Percentiles rank a stretch among this genome's conserved stretches.
These are phyloP conservation scores for Megalopta genalis DNA, from an alignment of 1,140 invertebrate genomes.

Conservation along the genomic window DNA sequence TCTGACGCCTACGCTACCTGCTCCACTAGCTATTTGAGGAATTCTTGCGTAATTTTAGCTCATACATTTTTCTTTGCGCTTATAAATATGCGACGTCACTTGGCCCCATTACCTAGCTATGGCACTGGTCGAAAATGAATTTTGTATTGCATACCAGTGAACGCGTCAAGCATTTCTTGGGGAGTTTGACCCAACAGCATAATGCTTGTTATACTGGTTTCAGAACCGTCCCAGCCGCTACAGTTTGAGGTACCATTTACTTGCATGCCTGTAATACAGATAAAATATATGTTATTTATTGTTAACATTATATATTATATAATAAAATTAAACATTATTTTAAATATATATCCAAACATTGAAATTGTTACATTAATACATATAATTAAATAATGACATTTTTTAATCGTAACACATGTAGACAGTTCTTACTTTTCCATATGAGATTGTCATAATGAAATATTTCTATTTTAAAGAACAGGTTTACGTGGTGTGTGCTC, in stretches of 20 bases:
- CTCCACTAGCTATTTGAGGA: slow-evolving; percentile 62
- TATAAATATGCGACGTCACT: slow-evolving; percentile 21
- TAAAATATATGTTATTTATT: slow-evolving; percentile 3
- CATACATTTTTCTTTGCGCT: slow-evolving; percentile 48
- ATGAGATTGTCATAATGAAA: not conserved
- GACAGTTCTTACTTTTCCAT: not conserved
- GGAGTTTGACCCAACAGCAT: slow-evolving; percentile 78
- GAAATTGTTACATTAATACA: too few species aligned
- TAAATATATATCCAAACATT: too few species aligned
- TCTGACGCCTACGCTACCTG: slow-evolving; percentile 56
- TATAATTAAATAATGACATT: not conserved
- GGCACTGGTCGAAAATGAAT: not conserved
- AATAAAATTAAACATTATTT: not conserved
- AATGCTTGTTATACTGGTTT: slow-evolving; percentile 76
- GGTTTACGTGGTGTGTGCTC: not conserved
- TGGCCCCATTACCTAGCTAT: not conserved
- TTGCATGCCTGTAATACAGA: slow-evolving; percentile 74
- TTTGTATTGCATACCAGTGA: slow-evolving; percentile 70
- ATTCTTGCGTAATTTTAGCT: slow-evolving; percentile 69
- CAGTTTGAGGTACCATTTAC: slow-evolving; percentile 79
- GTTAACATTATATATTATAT: not conserved
- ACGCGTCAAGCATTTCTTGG: slow-evolving; percentile 77
- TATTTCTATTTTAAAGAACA: not conserved
- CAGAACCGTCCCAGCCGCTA: slow-evolving; percentile 79
- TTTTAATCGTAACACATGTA: not conserved